Evolutionary conservation across 2,113 vertebrate species (phyloP).

Genomic region (Eonycteris spelaea): DNA sequence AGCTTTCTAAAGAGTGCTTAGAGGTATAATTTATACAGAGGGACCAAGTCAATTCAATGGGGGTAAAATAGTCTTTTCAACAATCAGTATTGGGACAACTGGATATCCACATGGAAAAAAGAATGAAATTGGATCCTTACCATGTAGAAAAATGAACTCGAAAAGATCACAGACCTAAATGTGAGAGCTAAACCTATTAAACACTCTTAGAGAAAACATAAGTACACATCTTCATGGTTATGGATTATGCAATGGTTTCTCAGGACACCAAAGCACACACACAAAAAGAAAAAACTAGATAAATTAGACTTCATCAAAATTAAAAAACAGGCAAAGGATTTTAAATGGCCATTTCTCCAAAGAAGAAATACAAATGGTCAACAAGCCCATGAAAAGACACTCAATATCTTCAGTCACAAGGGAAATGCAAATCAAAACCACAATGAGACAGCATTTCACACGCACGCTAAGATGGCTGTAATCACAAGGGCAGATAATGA

Average conservation of each 20-base stretch:
- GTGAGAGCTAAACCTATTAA: not conserved
- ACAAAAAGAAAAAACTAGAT: not conserved
- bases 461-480: not conserved
- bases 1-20: not conserved
- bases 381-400: not conserved
- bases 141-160: not conserved
- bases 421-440: not conserved
- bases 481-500: not conserved
- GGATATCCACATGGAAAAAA: not conserved
- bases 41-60: not conserved
- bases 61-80: not conserved
- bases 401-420: not conserved
- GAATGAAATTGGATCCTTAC: not conserved
- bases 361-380: not conserved
- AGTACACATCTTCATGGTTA: not conserved
- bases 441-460: not conserved
- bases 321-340: not conserved
- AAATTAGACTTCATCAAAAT: not conserved
- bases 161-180: not conserved
- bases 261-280: not conserved
- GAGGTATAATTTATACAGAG: not conserved
- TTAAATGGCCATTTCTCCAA: not conserved
- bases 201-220: not conserved
- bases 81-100: not conserved
- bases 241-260: not conserved